Evolutionary conservation across 2,888 invertebrate species (phyloP), one percentile per base, ranked within the genome.

Genomic region (Drosophila mimetica): DNA sequence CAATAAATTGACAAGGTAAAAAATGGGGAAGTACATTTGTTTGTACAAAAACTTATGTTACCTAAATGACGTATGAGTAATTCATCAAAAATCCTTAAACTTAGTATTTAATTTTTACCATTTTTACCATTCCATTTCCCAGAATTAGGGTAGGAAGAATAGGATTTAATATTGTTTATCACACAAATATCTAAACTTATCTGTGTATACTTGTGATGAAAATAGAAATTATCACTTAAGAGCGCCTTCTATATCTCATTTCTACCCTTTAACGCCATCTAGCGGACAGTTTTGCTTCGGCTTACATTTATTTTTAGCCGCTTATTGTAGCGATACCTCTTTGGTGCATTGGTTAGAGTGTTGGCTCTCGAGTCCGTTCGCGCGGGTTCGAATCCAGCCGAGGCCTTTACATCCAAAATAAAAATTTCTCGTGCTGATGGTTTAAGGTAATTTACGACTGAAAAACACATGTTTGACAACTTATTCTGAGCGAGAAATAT

Each of bases 381-480:
- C 22, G 14, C 13, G 34, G 16, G 88, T 74, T 70, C 86, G 41
- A 32, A 1, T 39, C 66, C 6, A 28, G n/a, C 32, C 16, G 8
- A 2, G 4, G 7, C 34, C 2, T 36, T 39, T 1, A 25, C n/a
- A 25, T 67, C 63, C 50, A 41, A 47, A 22, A 72, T 77, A 50
- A 41, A 47, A 22, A 72, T 77, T 84, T 86, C 86, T 90, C 77
- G 89, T 80, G 60, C 48, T 91, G 91, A 91, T 91, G 91, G 28
- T 37, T 39, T 44, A 34, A 89, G 91, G 91, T 91, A 91, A 91
- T 91, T 91, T 91, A 91, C 91, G 91, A 87, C 91, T 90, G 91
- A 91, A 87, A 54, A 67, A 34, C 63, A 71, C 72, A 64, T 87
- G 86, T 76, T 76, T 76, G 90, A 90, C 71, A 89, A 57, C 48